These are phyloP conservation scores for Arrhopalites spinosus DNA, from an alignment of 2,888 invertebrate species.

Conservation along the genomic window DNA sequence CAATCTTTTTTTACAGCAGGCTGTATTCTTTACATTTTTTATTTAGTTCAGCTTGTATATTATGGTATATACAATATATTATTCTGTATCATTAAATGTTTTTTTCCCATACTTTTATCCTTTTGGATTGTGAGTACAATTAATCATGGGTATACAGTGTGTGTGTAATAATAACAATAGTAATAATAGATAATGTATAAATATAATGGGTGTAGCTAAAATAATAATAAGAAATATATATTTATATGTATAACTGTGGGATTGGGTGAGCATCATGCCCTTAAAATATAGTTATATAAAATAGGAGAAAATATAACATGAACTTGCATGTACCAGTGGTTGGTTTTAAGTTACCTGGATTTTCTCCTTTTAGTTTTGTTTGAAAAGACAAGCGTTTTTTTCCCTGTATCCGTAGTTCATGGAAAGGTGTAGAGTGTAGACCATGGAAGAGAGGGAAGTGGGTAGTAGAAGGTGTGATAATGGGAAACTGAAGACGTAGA, in stretches of 20 bases:
- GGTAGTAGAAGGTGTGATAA: neutral
- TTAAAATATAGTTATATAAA: neutral
- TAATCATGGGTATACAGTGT: neutral
- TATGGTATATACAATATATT: neutral
- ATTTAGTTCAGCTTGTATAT: neutral
- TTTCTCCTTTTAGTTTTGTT: no score
- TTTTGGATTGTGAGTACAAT: no score
- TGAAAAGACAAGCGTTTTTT: constrained; percentile 13
- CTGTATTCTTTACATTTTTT: neutral
- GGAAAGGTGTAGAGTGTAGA: no score
- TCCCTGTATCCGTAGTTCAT: no score
- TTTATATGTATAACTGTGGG: no score
- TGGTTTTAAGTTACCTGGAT: no score
- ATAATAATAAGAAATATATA: no score
- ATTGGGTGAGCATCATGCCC: neutral
- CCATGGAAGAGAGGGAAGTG: neutral
- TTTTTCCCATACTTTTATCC: neutral
- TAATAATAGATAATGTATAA: neutral
- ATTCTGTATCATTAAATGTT: neutral
- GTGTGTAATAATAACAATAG: neutral
- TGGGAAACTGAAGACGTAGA: neutral
- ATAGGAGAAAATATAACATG: neutral
- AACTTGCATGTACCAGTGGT: no score
- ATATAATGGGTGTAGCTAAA: no score
- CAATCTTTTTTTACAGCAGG: no score